Evolutionary conservation across 2,888 invertebrate genomes (phyloP).

Genomic region (Himalopsyche anomala): DNA sequence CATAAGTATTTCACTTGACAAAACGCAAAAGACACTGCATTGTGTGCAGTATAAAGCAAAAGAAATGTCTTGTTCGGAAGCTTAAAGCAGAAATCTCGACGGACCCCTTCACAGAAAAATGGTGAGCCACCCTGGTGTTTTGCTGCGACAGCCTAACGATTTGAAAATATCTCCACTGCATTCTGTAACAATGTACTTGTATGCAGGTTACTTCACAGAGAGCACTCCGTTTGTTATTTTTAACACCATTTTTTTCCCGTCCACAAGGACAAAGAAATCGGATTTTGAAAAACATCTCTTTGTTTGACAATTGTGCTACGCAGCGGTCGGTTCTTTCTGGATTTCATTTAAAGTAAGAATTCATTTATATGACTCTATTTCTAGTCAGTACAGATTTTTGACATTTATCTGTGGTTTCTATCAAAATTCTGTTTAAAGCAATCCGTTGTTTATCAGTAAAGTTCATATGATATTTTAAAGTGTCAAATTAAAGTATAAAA

Average conservation of each 20-base stretch:
- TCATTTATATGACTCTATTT: too few relatives aligned
- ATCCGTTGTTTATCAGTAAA: too few relatives aligned
- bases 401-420: too few relatives aligned
- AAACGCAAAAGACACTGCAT: background rate
- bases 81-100: conserved; percentile 10
- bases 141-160: conserved; percentile 21
- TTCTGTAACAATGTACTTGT: background rate
- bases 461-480: too few relatives aligned
- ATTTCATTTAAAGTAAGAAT: background rate
- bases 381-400: too few relatives aligned
- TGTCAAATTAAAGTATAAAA: too few relatives aligned
- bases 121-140: background rate
- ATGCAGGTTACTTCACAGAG: conserved; percentile 3
- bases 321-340: background rate
- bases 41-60: conserved; percentile 17
- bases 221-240: background rate
- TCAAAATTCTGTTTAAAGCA: too few relatives aligned
- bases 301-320: background rate
- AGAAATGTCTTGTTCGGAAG: conserved; percentile 20
- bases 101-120: background rate
- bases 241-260: background rate
- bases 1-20: background rate
- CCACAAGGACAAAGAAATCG: background rate
- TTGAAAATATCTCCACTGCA: conserved; percentile 22
- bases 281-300: background rate